Evolutionary conservation across 1,140 invertebrate genomes (phyloP), one percentile per base, ranked within the genome.

Genomic region (Drosophila oshimai): DNA sequence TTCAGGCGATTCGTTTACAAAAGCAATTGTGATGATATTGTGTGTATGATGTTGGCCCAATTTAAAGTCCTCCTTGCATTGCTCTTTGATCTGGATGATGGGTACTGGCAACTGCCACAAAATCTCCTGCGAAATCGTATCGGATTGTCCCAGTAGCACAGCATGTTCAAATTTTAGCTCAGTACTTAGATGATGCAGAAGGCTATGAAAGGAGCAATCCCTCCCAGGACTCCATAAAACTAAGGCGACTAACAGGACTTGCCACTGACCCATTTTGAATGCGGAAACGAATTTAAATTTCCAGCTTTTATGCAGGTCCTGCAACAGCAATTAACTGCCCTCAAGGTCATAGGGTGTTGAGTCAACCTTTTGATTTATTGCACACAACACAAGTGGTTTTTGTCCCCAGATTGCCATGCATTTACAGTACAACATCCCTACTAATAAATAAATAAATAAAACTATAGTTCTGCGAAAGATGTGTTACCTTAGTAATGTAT

Each of bases 91-190:
- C 9, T 54, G 65, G 2, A 89, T 36, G 1, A 80, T n/a, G 1
- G 86, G 51, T 34, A 77, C 12, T 2, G 58, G 29, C 3, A 80
- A 6, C 13, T 71, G 17, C 34, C 34, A 39, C 33, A 83, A 36
- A 0, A 60, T 2, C 0, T 47, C 1, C 1, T 24, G 24, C 42
- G 20, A 50, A 69, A 34, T 15, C 0, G 9, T 4, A 0, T 54
- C 26, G 0, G 39, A 15, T 9, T 49, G 50, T 10, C 55, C 60
- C 5, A 76, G 1, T 0, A 68, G 3, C 6, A 81, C 15, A 3
- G 24, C 51, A 77, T 73, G 69, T 2, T 81, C 55, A 2, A 81
- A 62, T 6, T 33, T 3, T 4, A 81, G 36, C 15, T 81, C 42
- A 3, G 3, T 18, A 0, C 28, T 29, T 2, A 80, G 6, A 1